phyloP scores from a whole-genome alignment of 2,113 vertebrate genomes.

The Myiozetetes cayanensis region DNA sequence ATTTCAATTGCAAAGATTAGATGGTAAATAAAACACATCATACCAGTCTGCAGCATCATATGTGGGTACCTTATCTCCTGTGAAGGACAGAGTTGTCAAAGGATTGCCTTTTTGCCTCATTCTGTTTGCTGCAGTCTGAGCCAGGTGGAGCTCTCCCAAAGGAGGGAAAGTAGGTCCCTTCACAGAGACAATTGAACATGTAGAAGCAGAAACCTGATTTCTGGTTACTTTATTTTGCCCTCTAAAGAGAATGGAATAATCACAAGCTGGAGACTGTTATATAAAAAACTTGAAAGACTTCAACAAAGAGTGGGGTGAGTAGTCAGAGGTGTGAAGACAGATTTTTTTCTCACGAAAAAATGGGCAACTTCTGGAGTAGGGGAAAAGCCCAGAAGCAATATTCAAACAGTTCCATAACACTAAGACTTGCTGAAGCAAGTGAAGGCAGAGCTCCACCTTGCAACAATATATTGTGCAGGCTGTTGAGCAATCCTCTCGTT shows the following conservation, averaged over 20 bases:
- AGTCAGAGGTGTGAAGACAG: neutral
- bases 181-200: neutral
- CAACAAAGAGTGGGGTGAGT: neutral
- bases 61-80: accelerated
- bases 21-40: neutral
- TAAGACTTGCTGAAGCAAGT: neutral
- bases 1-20: neutral
- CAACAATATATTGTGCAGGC: neutral
- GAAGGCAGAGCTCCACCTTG: neutral
- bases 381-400: neutral
- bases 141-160: neutral
- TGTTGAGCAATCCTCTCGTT: neutral
- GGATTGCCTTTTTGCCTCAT: neutral
- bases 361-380: neutral
- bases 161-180: neutral
- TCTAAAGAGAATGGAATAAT: neutral
- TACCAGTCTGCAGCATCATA: neutral
- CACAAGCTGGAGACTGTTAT: neutral
- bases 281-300: neutral
- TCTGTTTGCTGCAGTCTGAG: neutral
- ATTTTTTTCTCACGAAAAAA: neutral
- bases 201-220: neutral
- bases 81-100: neutral
- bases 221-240: neutral
- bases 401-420: neutral